Conservation (phyloP, 2,888 invertebrate species). For the Luffia ferchaultella region DNA sequence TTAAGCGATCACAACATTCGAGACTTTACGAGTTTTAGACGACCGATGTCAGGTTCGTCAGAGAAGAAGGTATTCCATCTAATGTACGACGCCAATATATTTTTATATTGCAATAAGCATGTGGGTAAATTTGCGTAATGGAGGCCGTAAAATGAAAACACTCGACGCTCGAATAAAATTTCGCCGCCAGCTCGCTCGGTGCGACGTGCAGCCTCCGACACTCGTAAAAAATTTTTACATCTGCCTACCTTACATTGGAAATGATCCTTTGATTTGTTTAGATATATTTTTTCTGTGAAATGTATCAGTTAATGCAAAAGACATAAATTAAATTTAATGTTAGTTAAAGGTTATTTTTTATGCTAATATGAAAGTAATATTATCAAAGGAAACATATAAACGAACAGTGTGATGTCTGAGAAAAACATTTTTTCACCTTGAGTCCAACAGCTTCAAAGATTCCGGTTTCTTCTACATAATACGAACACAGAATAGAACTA, state of each 20-base stretch:
- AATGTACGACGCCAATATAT: conserved; percentile 40
- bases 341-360: too few species aligned
- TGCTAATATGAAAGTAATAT: too few species aligned
- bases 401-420: too few species aligned
- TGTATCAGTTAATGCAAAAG: too few species aligned
- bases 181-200: conserved; percentile 12
- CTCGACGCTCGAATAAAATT: conserved; percentile 23
- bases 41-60: not conserved
- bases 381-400: too few species aligned
- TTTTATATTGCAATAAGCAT: conserved; percentile 61
- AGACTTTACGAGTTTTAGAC: not conserved
- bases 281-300: not conserved
- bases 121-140: conserved; percentile 62
- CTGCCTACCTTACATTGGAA: conserved; percentile 16
- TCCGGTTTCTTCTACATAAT: too few species aligned
- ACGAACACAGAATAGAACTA: not conserved
- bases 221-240: conserved; percentile 27
- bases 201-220: conserved; percentile 16
- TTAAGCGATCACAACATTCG: not conserved
- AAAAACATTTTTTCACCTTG: too few species aligned
- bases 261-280: conserved; percentile 3
- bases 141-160: conserved; percentile 42
- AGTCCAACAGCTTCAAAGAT: too few species aligned
- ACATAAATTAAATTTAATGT: too few species aligned
- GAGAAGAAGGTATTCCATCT: conserved; percentile 7